Evolutionary conservation across 2,113 vertebrate species (phyloP).

Genomic region (Gorsachius goisagi): DNA sequence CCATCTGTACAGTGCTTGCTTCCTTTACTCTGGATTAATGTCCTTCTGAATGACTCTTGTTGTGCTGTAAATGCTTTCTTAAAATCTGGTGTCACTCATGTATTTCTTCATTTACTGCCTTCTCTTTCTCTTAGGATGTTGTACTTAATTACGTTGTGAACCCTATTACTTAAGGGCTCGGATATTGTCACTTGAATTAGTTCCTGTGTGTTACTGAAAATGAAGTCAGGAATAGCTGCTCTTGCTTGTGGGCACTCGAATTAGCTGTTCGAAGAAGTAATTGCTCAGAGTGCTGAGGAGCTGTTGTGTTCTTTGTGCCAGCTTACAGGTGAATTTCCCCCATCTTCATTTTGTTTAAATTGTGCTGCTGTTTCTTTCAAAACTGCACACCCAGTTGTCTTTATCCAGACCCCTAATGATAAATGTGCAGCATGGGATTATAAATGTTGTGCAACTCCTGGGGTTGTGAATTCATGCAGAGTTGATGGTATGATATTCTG

Average conservation of each 20-base stretch:
- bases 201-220: not conserved
- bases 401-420: not conserved
- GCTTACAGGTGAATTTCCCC: not conserved
- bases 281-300: not conserved
- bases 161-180: slow-evolving; percentile 7
- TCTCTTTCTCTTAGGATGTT: not conserved
- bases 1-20: not conserved
- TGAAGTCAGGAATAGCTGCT: slow-evolving; percentile 10
- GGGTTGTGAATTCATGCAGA: not conserved
- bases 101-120: not conserved
- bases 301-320: not conserved
- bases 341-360: not conserved
- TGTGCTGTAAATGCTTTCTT: not conserved
- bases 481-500: not conserved
- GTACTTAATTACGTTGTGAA: slow-evolving; percentile 21
- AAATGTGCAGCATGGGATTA: not conserved
- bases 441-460: not conserved
- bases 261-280: slow-evolving; percentile 19
- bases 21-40: not conserved
- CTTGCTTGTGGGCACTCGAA: not conserved
- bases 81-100: not conserved
- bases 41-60: not conserved
- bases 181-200: slow-evolving; percentile 30
- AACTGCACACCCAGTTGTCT: not conserved
- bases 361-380: not conserved